Conservation (phyloP, 92 coral and sea anemone genomes). For the Porites divaricata region DNA sequence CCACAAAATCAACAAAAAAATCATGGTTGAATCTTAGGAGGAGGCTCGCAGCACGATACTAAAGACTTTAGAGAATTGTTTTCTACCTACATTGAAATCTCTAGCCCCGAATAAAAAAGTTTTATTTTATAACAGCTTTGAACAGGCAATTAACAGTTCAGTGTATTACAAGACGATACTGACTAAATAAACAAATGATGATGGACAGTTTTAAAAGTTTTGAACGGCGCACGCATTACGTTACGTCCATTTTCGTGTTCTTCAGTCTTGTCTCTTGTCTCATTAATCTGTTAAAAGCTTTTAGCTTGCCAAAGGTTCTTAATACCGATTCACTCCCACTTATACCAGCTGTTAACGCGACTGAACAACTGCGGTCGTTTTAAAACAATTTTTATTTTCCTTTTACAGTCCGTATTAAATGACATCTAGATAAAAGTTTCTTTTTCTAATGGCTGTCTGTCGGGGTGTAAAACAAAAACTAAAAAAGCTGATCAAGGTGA, state of each 20-base stretch:
- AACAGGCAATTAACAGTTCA: slow-evolving; percentile 17
- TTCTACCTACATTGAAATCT: not conserved
- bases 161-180: slow-evolving; percentile 5
- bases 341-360: slow-evolving; percentile 2
- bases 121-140: slow-evolving; percentile 4
- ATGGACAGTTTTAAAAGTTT: slow-evolving; percentile 4
- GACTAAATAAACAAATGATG: slow-evolving; percentile 9
- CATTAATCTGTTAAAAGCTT: slow-evolving; percentile 41
- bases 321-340: slow-evolving; percentile 11
- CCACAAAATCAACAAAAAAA: slow-evolving; percentile 10
- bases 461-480: not conserved
- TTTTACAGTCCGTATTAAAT: not conserved
- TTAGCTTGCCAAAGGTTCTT: slow-evolving; percentile 23
- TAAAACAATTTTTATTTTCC: not conserved
- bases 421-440: not conserved
- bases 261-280: not conserved
- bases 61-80: not conserved
- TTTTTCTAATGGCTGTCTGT: not conserved
- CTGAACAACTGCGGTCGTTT: not conserved
- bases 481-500: not conserved
- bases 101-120: not conserved
- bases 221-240: not conserved
- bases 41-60: not conserved
- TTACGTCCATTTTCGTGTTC: not conserved
- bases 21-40: not conserved